A percentile compares a stretch with the other conserved stretches of the same genome.
Evolutionary conservation across 2,113 vertebrate species (phyloP).

Genomic region (Xenopus tropicalis): UCB_Xtro_10.0 CM004446.2:126904501-126905000

Average conservation of each 20-base stretch:
- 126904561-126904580: constrained; percentile 5
- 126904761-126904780: neutral
- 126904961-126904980: neutral
- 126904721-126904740: neutral
- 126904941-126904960: neutral
- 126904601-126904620: constrained; percentile 12
- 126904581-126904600: constrained; percentile 16
- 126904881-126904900: neutral
- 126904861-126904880: neutral
- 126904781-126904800: neutral
- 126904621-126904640: neutral
- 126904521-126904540: constrained; percentile 79
- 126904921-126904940: neutral
- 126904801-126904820: neutral
- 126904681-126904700: neutral
- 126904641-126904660: neutral
- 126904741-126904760: neutral
- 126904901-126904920: neutral
- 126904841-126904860: neutral
- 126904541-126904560: neutral
- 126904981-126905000: neutral
- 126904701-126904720: neutral
- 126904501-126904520: constrained; percentile 63
- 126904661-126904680: neutral
- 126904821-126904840: neutral